These are phyloP conservation scores for Schizothorax lantsangensis DNA, from an alignment of 2,797 vertebrate genomes.

Conservation along the genomic window DNA sequence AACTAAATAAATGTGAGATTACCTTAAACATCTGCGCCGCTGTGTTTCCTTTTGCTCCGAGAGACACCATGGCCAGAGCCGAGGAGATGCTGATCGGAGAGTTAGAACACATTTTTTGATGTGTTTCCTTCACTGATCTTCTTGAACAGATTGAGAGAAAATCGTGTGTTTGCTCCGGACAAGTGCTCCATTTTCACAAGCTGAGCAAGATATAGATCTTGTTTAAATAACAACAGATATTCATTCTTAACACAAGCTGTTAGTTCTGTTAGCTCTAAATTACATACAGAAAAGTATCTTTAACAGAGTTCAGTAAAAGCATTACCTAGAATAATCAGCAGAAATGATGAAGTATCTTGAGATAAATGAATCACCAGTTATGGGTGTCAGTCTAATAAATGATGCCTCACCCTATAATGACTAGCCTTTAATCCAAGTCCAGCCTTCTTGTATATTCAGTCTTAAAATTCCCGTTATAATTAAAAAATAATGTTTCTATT, in stretches of 20 bases:
- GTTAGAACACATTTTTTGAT: conserved; percentile 48
- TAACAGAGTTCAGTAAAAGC: background rate
- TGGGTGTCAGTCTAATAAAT: too few species aligned
- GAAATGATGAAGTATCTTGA: too few species aligned
- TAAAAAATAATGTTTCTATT: background rate
- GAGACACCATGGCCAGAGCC: conserved; percentile 84
- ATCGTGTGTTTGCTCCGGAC: background rate
- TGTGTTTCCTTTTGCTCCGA: conserved; percentile 84
- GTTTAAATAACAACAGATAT: background rate
- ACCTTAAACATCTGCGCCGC: conserved; percentile 86
- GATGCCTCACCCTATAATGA: too few species aligned
- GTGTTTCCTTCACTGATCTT: background rate
- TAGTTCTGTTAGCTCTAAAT: too few species aligned
- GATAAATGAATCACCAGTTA: too few species aligned
- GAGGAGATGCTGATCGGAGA: conserved; percentile 87
- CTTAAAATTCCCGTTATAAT: background rate
- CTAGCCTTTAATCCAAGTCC: too few species aligned
- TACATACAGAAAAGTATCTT: too few species aligned
- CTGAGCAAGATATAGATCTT: background rate
- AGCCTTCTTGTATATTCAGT: too few species aligned
- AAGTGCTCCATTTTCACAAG: background rate
- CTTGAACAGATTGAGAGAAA: background rate
- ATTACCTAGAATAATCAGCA: too few species aligned
- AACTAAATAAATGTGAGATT: conserved; percentile 19
- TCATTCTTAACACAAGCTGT: too few species aligned